Conservation (phyloP, 2,113 vertebrate genomes). For the Melanostigma gelatinosum region DNA sequence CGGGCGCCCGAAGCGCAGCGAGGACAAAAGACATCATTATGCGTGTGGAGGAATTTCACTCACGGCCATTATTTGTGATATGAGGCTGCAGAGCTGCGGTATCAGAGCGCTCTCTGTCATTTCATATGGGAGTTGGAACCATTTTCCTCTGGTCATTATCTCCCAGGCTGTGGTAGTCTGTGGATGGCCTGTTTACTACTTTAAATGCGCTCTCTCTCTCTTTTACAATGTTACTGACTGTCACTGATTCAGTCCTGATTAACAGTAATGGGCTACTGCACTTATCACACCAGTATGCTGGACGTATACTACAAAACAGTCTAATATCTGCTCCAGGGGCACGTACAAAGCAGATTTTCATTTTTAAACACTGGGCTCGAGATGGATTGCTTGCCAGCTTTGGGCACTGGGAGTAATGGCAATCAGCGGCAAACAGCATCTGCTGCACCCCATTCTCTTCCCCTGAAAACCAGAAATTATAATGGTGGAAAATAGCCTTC, state of each 20-base stretch:
- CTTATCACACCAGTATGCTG: slow-evolving; percentile 32
- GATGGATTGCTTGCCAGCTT: slow-evolving; percentile 4
- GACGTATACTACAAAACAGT: neutral
- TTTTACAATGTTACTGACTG: slow-evolving; percentile 19
- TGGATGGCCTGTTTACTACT: neutral
- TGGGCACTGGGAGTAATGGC: slow-evolving; percentile 19
- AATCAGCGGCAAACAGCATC: slow-evolving; percentile 4
- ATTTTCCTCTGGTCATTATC: slow-evolving; percentile 52
- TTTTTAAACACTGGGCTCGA: slow-evolving; percentile 8
- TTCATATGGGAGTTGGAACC: slow-evolving; percentile 42
- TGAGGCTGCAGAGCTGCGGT: slow-evolving; percentile 42
- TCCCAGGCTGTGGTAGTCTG: slow-evolving; percentile 2
- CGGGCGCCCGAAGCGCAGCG: slow-evolving; percentile 10
- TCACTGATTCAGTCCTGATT: slow-evolving; percentile 46
- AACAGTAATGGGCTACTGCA: slow-evolving; percentile 39
- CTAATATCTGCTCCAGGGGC: slow-evolving; percentile 27
- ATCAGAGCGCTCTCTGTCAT: slow-evolving; percentile 54
- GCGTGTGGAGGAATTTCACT: slow-evolving; percentile 42
- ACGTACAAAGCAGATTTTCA: slow-evolving; percentile 21
- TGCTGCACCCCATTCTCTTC: slow-evolving; percentile 7
- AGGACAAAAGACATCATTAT: slow-evolving; percentile 65
- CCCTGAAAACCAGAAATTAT: slow-evolving; percentile 24
- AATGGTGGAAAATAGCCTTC: slow-evolving; percentile 26
- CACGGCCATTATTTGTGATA: slow-evolving; percentile 59
- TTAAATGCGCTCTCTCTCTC: slow-evolving; percentile 1